Evolutionary conservation across 2,113 vertebrate species (phyloP).

Genomic region (Pollimyrus isidori): DNA sequence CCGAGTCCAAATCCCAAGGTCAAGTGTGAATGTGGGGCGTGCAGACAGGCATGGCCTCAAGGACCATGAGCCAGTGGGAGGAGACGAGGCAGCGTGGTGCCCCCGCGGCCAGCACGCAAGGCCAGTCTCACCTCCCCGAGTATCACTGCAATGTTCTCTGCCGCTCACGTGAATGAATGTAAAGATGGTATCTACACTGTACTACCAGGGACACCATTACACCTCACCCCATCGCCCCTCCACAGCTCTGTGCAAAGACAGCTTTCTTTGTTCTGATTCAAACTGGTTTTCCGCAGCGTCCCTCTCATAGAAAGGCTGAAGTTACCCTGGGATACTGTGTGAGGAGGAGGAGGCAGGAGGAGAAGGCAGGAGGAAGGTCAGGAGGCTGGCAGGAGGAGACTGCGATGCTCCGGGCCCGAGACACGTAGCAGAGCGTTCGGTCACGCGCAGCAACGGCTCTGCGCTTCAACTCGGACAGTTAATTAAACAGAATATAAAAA

Average conservation of each 20-base stretch:
- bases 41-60: background rate
- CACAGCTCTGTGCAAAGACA: background rate
- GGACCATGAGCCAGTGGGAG: background rate
- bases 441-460: background rate
- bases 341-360: background rate
- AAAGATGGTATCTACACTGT: background rate
- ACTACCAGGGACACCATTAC: background rate
- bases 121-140: background rate
- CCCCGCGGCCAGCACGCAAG: background rate
- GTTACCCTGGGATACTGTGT: background rate
- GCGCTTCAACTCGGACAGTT: conserved; percentile 7
- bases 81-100: background rate
- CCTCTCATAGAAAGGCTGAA: background rate
- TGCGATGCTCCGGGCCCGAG: background rate
- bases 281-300: background rate
- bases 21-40: background rate
- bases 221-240: background rate
- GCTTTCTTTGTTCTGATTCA: background rate
- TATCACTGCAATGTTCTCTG: background rate
- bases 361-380: background rate
- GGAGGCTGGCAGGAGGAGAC: background rate
- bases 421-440: background rate
- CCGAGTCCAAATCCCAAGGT: background rate
- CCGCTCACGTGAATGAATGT: background rate
- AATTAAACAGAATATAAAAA: conserved; percentile 25